phyloP scores from a whole-genome alignment of 2,888 invertebrate species.

The Drosophila acutilabella region DNA sequence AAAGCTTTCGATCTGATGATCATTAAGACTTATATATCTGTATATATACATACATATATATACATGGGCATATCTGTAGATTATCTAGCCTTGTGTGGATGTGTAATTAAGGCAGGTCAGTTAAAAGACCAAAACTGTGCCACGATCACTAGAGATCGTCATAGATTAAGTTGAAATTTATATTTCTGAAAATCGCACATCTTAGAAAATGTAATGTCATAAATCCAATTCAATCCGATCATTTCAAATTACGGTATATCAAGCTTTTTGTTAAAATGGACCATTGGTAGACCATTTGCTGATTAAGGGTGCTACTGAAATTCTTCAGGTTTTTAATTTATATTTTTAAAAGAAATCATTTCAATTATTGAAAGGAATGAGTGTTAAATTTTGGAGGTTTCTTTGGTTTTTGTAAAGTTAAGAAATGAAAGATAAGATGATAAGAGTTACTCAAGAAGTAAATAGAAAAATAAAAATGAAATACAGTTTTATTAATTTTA shows the following conservation, averaged over 20 bases:
- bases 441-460: no score
- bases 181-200: not conserved
- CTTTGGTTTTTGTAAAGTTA: no score
- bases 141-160: constrained; percentile 25
- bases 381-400: no score
- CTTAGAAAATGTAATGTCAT: not conserved
- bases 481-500: no score
- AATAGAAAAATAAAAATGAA: no score
- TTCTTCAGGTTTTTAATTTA: not conserved
- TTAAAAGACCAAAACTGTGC: constrained; percentile 28
- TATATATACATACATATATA: constrained; percentile 24
- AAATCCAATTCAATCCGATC: no score
- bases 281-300: no score
- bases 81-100: constrained; percentile 5
- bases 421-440: no score
- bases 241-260: no score
- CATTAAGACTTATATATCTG: not conserved
- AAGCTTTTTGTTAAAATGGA: constrained; percentile 5
- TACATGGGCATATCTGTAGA: constrained; percentile 13
- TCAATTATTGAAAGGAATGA: no score
- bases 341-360: no score
- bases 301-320: constrained; percentile 8
- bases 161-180: not conserved
- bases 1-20: constrained; percentile 21
- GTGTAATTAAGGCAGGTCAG: constrained; percentile 50